phyloP scores from a whole-genome alignment of 1,140 invertebrate genomes.

The Orchestia grillus region DNA sequence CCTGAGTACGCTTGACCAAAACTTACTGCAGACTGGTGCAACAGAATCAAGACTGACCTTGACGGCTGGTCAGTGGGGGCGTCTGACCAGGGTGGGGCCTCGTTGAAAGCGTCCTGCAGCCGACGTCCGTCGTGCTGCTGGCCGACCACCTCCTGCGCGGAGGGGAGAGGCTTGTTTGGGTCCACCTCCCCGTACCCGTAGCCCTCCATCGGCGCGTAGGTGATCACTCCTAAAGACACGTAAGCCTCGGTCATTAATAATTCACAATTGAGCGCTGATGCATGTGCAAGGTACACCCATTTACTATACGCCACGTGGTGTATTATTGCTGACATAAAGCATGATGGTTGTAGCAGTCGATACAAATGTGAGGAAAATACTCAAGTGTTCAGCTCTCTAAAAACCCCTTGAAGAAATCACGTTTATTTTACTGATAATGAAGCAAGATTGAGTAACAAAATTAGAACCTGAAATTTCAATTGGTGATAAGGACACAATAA shows the following conservation, averaged over 20 bases:
- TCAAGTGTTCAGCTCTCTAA: background rate
- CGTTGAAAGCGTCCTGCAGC: conserved; percentile 56
- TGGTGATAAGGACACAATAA: too few relatives aligned
- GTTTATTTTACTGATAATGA: too few relatives aligned
- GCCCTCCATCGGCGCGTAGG: conserved; percentile 64
- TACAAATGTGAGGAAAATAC: background rate
- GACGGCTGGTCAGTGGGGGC: background rate
- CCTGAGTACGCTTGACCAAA: background rate
- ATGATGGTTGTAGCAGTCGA: background rate
- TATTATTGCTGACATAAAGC: background rate
- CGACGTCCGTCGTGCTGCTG: conserved; percentile 22
- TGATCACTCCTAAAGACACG: conserved; percentile 61
- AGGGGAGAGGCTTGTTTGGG: conserved; percentile 58
- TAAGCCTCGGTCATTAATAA: background rate
- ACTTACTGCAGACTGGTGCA: background rate
- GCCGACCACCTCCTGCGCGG: conserved; percentile 60
- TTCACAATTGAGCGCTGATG: background rate
- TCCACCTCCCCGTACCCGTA: conserved; percentile 63
- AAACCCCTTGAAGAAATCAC: too few relatives aligned
- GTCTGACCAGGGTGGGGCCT: conserved; percentile 60
- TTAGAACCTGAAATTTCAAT: too few relatives aligned
- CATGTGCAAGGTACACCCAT: background rate
- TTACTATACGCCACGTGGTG: background rate
- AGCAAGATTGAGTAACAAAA: too few relatives aligned
- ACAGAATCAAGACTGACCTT: background rate